A percentile compares a stretch with the other conserved stretches of the same genome.
Evolutionary conservation across 2,888 invertebrate species (phyloP).

Genomic region (Rosalia funebris): DNA sequence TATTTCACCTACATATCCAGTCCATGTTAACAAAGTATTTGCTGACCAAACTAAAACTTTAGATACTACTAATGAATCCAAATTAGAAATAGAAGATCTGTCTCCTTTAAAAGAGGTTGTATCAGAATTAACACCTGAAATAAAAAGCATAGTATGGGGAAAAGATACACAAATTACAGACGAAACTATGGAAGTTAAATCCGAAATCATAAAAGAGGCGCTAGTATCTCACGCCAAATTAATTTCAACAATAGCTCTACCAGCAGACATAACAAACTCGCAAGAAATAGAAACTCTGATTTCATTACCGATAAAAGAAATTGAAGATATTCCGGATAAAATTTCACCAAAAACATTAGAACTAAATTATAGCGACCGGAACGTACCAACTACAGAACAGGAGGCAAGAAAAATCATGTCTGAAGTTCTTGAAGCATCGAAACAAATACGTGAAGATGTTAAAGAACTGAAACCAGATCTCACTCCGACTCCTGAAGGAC

Average conservation of each 20-base stretch:
- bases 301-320: background rate
- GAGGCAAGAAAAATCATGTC: constrained; percentile 63
- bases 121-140: constrained; percentile 2
- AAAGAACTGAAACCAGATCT: constrained; percentile 66
- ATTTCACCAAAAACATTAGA: constrained; percentile 39
- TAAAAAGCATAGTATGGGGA: background rate
- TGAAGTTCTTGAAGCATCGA: constrained; percentile 65
- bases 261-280: constrained; percentile 41
- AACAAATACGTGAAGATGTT: constrained; percentile 65
- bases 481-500: constrained; percentile 66
- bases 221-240: constrained; percentile 54
- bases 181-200: constrained; percentile 11
- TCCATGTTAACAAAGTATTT: constrained; percentile 21
- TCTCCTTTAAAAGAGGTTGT: constrained; percentile 35
- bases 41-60: constrained; percentile 39
- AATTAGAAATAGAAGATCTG: constrained; percentile 40
- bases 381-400: constrained; percentile 41
- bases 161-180: constrained; percentile 8
- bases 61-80: constrained; percentile 39
- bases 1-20: background rate
- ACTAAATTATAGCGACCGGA: constrained; percentile 34
- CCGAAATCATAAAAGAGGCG: constrained; percentile 52
- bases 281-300: constrained; percentile 23
- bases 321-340: constrained; percentile 25
- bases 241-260: constrained; percentile 55